Evolutionary conservation across 1,140 invertebrate species (phyloP), one percentile per base, ranked within the genome.

Genomic region (Condylostylus longicornis): DNA sequence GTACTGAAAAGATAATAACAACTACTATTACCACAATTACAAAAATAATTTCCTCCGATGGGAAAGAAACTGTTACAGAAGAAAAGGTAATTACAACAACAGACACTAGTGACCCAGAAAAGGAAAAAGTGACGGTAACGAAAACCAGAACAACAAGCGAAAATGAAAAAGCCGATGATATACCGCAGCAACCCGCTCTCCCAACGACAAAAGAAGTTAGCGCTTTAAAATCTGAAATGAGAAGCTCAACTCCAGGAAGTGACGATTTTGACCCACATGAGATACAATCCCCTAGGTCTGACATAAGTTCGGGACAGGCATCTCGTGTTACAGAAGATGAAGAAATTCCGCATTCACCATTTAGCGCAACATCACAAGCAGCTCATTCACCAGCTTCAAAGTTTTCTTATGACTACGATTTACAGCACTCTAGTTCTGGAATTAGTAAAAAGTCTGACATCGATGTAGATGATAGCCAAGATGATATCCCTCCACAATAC

Each of bases 321-420:
- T 71, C 69, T 15, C 54, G 67, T 46, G 61, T 62, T 3, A 69
- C 66, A 23, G 58, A 64, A 12, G 72, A 75, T 15, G 70, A 74
- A 15, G 66, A 74, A 17, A 42, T 63, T 8, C 59, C 65, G 1
- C 62, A 59, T 6, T 70, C 71, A 2, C 71, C 74, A 14, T 65
- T 72, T 19, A 78, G 74, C 41, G 25, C 35, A 5, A 71, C 72
- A 23, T 77, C 74, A n/a, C 73, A 76, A 59, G 58, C 72, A 23
- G 66, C 67, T 12, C 70, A 72, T 49, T 70, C 72, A 2, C 67
- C 71, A 14, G 50, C 57, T 37, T 66, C 67, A n/a, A 63, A 64
- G 37, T 47, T 63, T 17, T 62, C 60, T 41, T 64, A 63, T 43
- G 63, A 64, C 44, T 60, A 59, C 22, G 54, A 60, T 18, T 37